Conservation (phyloP, 2,113 vertebrate species). For the Pipra filicauda region DNA sequence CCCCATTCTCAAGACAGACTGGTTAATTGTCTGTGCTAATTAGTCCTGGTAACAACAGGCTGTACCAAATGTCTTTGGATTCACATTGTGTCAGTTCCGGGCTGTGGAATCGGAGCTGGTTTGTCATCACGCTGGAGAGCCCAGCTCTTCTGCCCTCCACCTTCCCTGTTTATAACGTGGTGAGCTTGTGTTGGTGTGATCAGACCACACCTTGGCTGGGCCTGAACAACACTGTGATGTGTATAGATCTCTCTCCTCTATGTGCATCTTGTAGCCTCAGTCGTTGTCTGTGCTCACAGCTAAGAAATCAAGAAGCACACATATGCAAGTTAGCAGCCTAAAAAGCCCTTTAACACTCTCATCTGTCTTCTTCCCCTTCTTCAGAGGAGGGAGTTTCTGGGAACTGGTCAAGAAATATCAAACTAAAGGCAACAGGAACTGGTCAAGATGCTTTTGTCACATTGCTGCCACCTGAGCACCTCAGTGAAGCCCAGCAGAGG, state of each 20-base stretch:
- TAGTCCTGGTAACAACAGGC: conserved; percentile 9
- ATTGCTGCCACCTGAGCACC: background rate
- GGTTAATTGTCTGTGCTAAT: background rate
- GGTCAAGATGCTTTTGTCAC: background rate
- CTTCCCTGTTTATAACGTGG: background rate
- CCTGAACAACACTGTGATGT: conserved; percentile 68
- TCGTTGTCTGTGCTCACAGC: conserved; percentile 11
- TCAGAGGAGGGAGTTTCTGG: conserved; percentile 11
- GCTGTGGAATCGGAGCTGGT: background rate
- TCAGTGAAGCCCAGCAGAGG: background rate
- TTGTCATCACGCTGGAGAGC: background rate
- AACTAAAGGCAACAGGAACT: background rate
- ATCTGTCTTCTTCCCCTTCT: background rate
- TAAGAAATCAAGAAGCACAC: background rate
- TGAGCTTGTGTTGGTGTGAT: conserved; percentile 31
- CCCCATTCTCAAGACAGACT: background rate
- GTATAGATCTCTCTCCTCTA: conserved; percentile 44
- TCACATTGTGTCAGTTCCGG: background rate
- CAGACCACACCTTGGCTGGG: conserved; percentile 29
- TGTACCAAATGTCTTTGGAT: conserved; percentile 47
- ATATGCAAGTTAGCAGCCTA: background rate
- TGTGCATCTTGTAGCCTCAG: conserved; percentile 6
- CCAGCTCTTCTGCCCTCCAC: background rate
- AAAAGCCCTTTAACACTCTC: background rate
- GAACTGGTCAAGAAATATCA: background rate